Evolutionary conservation across 2,797 vertebrate genomes (phyloP), one percentile per base, ranked within the genome.

Genomic region (Tiaroga cobitis): DNA sequence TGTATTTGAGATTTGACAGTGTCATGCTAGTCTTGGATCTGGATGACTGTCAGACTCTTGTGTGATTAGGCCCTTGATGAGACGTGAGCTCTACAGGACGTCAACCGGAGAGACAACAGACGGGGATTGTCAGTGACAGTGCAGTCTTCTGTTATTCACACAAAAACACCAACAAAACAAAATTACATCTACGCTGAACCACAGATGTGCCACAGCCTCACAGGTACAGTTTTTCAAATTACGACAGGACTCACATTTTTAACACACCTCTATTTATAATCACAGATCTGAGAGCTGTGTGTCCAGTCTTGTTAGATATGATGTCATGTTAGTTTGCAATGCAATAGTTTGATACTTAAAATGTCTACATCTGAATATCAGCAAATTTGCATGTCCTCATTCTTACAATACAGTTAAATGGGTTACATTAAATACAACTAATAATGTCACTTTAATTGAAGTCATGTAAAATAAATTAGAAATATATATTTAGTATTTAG

Each of bases 61-160:
- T 82, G 49, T 73, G 80, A 82, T 82, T 82, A 61, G 51, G 68
- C 68, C 29, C 67, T 73, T 72, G 68, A 82, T 82, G 80, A 82
- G 37, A 82, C 18, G 10, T 41, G 37, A 34, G 65, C 79, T 70
- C 80, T 72, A 39, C 68, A 82, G 80, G 68, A 59, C n/a, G 51
- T 72, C 80, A 61, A 59, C 34, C 8, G 4, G 80, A 80, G n/a
- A 82, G 68, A 82, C 51, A 59, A 34, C 68, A 61, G 80, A 56
- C 51, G 1, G 63, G 3, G 49, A 73, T 70, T 72, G 68, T 69
- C 65, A 56, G 67, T 54, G 32, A 69, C 80, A 69, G 49, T 54
- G 43, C 19, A 79, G 63, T 68, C 59, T 80, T 68, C 21, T 61
- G 24, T 51, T 54, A 15, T 61, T 72, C 26, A 21, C 51, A 61